Percentiles rank a stretch among this genome's conserved stretches.
These are phyloP conservation scores for Entomobrya multifasciata DNA, from an alignment of 2,888 invertebrate genomes.

Conservation along the genomic window DNA sequence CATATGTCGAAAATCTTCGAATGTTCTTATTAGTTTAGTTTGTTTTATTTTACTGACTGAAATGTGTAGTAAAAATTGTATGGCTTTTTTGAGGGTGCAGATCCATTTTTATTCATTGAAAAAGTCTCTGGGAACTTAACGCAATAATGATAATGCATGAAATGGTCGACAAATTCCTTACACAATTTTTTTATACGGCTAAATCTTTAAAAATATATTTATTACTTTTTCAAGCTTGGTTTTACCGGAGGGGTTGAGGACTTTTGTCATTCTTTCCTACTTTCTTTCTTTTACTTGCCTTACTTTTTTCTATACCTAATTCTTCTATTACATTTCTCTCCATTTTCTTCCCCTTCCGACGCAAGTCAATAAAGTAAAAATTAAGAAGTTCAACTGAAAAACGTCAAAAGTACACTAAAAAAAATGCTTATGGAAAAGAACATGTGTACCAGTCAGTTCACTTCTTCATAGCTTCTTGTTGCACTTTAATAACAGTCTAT, in stretches of 20 bases:
- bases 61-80: no score
- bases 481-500: slow-evolving; percentile 8
- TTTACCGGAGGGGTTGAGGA: no score
- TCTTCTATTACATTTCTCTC: no score
- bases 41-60: no score
- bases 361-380: slow-evolving; percentile 79
- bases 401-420: slow-evolving; percentile 40
- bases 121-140: slow-evolving; percentile 16
- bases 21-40: no score
- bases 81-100: background rate
- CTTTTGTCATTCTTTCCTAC: slow-evolving; percentile 6
- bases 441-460: background rate
- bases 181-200: background rate
- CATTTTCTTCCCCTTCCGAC: no score
- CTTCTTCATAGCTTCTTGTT: slow-evolving; percentile 9
- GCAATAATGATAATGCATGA: slow-evolving; percentile 13
- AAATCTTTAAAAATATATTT: no score
- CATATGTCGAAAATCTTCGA: no score
- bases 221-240: no score
- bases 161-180: slow-evolving; percentile 25
- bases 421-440: no score
- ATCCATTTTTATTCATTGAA: slow-evolving; percentile 10
- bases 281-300: slow-evolving; percentile 48
- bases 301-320: no score
- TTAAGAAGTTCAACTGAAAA: slow-evolving; percentile 77